Evolutionary conservation across 30 jellyfish, hydroid and myxozoan species (phyloP), one percentile per base, ranked within the genome.

Genomic region (Chrysaora quinquecirrha): DNA sequence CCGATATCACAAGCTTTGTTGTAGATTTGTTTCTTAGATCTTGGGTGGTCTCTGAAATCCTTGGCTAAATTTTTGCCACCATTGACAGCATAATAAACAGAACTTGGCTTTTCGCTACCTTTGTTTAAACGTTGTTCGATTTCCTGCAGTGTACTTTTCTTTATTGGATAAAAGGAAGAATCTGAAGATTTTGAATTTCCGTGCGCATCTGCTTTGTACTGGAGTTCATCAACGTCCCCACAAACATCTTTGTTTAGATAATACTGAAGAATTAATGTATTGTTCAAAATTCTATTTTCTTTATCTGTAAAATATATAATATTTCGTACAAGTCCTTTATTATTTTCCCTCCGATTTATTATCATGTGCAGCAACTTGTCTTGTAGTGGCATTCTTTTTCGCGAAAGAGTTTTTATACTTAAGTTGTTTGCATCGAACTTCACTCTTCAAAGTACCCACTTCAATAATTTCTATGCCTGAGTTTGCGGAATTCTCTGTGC

Each of bases 81-180:
- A 16, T 6, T 43, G 9, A 9, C 58, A 43, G 12, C 16, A 16
- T 9, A 43, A 43, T 43, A 16, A 16, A 43, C 16, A 43, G 12
- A 43, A 16, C 58, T 43, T 9, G 58, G 12, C 9, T 43, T 43
- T 43, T 43, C 58, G 16, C 16, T 43, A 16, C 58, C 58, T 16
- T 43, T 43, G 12, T 43, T 9, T 43, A 43, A 9, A 43, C 58
- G 58, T 6, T 60, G 28, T 10, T 22, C 33, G 23, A 60, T 60
- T 4, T 60, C 33, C n/a, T 21, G 32, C 33, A 60, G 33, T 4
- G 72, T 60, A 12, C 72, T 60, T 60, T 60, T 60, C 72, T 60
- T 60, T 60, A 60, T 43, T 7, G 58, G 16, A 43, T 43, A 16
- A 16, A 43, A 43, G 7, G 16, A 43, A 43, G 58, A 43, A 43